Base-by-base conservation (phyloP, 2,888 invertebrate species). In the Venusia cambrica region DNA sequence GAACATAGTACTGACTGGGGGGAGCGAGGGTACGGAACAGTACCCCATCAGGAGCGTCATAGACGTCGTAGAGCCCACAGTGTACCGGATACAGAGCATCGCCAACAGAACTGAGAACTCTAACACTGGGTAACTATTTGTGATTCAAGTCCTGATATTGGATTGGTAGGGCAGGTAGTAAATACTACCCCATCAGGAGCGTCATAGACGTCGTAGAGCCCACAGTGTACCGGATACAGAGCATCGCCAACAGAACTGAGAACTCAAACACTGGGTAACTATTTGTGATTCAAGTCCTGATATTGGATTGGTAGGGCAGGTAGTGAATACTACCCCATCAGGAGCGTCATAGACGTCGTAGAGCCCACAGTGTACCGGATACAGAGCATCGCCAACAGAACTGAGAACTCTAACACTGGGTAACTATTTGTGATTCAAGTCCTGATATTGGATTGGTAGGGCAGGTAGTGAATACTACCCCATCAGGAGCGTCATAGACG, bases 1-100 rank as follows among this genome's bases (percentile, higher is more conserved):
- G 51, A 85, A 87, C 62, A 87, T 85, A 35, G 84, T 85, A 1
- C 55, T 87, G 34, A 85, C 85, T 0, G 78, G 79, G 1, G 72
- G 70, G 1, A 56, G 46, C 9, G 67, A 62, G 17, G 26, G 6
- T 10, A n/a, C n/a, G n/a, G 30, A 34, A 5, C 26, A 10, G 10
- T 65, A 48, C 29, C 53, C 58, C 1, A 49, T 42, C 2, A 41
- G 46, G 1, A 49, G 16, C 15, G 51, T 49, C 2, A 25, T 29
- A 5, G 62, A 59, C 15, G 51, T 49, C 2, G 26, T 29, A 5
- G 62, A 59, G 21, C 70, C 70, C 1, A 69, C 68, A 0, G 74
- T 79, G 0, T 84, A 79, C 56, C 58, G 60, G 47, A 84, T 85
- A 47, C 74, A 77, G 53, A 83, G 74, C 31, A 57, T 83, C 10